These are phyloP conservation scores for Achroia grisella DNA, from an alignment of 1,140 invertebrate species.

Conservation along the genomic window DNA sequence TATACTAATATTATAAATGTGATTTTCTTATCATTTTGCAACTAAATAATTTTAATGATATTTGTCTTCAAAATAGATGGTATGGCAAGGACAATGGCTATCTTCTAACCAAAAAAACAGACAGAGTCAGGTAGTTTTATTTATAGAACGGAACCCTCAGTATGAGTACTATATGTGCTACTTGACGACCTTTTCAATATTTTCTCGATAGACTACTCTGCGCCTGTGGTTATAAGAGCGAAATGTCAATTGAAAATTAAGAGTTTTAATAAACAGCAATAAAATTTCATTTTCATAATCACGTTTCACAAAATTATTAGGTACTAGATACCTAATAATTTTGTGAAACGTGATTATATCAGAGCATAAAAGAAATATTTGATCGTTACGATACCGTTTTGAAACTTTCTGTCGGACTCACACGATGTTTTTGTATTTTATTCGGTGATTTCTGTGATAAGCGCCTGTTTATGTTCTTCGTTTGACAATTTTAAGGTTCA, in stretches of 20 bases:
- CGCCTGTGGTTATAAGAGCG: no score
- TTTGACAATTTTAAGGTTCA: conserved; percentile 5
- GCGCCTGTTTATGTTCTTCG: not conserved
- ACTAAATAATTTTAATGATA: no score
- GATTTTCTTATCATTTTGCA: no score
- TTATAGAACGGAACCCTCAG: no score
- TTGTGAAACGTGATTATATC: conserved; percentile 44
- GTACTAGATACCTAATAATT: conserved; percentile 33
- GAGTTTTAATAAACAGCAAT: conserved; percentile 16
- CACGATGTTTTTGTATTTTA: conserved; percentile 44
- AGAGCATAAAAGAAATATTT: conserved; percentile 24
- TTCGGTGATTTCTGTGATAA: conserved; percentile 3
- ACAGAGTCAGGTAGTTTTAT: no score
- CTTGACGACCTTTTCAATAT: no score
- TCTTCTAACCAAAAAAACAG: no score
- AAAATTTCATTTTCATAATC: conserved; percentile 48
- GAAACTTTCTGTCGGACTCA: conserved; percentile 23
- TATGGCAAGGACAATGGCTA: no score
- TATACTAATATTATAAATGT: no score
- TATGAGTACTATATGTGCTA: no score
- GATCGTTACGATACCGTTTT: conserved; percentile 22
- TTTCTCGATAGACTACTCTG: no score
- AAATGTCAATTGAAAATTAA: not conserved
- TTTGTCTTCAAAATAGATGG: no score
- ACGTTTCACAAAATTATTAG: conserved; percentile 30